Conservation (phyloP, 2,797 vertebrate genomes). For the Sciaenops ocellatus region DNA sequence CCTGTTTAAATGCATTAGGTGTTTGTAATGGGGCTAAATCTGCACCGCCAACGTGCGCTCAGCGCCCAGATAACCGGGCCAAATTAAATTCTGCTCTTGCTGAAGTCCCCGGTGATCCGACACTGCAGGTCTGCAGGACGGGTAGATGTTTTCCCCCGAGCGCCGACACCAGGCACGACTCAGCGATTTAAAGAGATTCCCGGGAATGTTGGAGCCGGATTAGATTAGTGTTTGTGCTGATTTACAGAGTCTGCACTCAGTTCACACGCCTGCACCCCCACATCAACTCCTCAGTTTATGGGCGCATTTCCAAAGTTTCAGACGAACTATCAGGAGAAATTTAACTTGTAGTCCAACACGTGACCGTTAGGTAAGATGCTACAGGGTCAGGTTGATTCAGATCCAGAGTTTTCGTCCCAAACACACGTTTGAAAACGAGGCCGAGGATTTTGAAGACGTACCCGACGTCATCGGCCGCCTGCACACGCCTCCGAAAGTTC, state of each 20-base stretch:
- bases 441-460: neutral
- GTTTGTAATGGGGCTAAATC: constrained; percentile 34
- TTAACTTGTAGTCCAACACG: neutral
- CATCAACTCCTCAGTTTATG: too few relatives aligned
- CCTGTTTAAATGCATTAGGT: constrained; percentile 53
- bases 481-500: neutral
- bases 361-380: neutral
- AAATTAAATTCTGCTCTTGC: constrained; percentile 28
- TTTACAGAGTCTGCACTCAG: neutral
- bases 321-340: too few relatives aligned
- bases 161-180: neutral
- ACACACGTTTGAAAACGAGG: neutral
- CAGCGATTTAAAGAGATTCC: neutral
- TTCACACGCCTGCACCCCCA: too few relatives aligned
- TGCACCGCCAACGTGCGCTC: constrained; percentile 23
- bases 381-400: too few relatives aligned
- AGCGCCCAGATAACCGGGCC: constrained; percentile 16
- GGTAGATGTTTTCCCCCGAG: neutral
- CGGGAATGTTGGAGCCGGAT: neutral
- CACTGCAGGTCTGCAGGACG: neutral
- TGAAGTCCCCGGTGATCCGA: neutral
- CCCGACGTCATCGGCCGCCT: neutral
- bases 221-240: neutral
- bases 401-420: neutral
- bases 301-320: too few relatives aligned